Percentiles rank a stretch among this genome's conserved stretches.
Conservation (phyloP, 2,113 vertebrate species). For the Strix aluco region DNA sequence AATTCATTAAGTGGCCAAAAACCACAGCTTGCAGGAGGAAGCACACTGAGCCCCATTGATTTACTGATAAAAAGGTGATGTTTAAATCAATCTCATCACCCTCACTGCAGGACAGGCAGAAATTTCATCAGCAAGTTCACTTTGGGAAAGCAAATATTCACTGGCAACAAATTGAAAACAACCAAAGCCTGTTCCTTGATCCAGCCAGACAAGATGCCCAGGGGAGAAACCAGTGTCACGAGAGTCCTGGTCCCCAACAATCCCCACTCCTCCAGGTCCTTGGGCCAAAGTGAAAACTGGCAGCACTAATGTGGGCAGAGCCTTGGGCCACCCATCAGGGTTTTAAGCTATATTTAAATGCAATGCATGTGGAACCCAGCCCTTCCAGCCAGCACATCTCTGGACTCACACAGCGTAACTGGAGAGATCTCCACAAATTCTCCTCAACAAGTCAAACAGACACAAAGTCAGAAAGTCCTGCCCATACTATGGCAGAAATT, state of each 20-base stretch:
- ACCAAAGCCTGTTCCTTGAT: neutral
- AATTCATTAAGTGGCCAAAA: neutral
- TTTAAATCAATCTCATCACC: neutral
- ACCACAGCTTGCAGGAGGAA: neutral
- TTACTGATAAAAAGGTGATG: neutral
- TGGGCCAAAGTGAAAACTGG: neutral
- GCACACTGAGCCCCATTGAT: neutral
- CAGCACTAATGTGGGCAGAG: neutral
- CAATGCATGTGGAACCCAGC: neutral
- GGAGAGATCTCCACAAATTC: neutral
- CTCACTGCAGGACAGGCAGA: neutral
- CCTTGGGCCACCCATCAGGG: neutral
- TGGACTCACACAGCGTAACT: neutral
- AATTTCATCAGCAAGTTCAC: neutral
- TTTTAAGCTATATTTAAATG: neutral
- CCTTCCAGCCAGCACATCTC: neutral
- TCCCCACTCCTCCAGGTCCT: neutral
- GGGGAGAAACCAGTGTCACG: neutral
- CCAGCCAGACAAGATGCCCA: neutral
- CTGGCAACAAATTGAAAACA: neutral
- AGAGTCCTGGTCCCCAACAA: neutral
- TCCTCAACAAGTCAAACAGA: neutral
- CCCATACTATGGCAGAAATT: neutral
- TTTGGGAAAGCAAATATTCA: neutral
- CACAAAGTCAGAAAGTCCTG: neutral